phyloP scores from a whole-genome alignment of 2,888 invertebrate genomes.

The Matsumyia berberina region DNA sequence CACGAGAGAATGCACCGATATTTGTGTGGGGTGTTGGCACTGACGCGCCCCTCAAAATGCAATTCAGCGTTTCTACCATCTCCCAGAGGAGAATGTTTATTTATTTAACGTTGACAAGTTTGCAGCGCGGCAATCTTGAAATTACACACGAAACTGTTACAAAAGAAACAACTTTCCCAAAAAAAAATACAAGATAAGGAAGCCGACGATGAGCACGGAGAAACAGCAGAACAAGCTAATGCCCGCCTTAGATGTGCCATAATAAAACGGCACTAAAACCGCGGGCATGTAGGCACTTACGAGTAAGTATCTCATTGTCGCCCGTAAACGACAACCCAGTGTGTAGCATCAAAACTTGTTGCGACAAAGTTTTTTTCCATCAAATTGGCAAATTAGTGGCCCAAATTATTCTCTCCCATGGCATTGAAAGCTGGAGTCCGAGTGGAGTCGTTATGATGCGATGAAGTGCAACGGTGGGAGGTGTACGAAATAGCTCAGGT shows the following conservation, averaged over 20 bases:
- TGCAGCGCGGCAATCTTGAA: constrained; percentile 22
- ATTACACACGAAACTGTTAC: constrained; percentile 45
- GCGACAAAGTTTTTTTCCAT: constrained; percentile 38
- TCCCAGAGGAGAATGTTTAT: not conserved
- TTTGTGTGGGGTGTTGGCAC: constrained; percentile 54
- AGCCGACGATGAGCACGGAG: not conserved
- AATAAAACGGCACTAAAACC: constrained; percentile 56
- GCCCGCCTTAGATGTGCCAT: constrained; percentile 23
- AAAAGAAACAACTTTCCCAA: constrained; percentile 64
- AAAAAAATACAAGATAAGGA: constrained; percentile 15
- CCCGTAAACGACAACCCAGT: constrained; percentile 36
- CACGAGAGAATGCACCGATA: not conserved
- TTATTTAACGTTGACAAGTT: constrained; percentile 29
- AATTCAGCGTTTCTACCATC: constrained; percentile 33
- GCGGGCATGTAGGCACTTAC: constrained; percentile 50
- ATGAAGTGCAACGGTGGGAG: constrained; percentile 16
- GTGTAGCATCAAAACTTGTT: constrained; percentile 65
- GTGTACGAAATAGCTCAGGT: constrained; percentile 41
- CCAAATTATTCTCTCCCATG: constrained; percentile 71
- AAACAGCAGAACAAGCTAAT: constrained; percentile 8
- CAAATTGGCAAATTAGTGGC: constrained; percentile 64
- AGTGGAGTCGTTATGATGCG: constrained; percentile 32
- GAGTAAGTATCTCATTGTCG: constrained; percentile 57
- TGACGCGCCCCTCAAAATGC: constrained; percentile 64
- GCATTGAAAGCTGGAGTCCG: constrained; percentile 38